Conservation (phyloP, 1,140 invertebrate genomes). For the Wasmannia auropunctata region DNA sequence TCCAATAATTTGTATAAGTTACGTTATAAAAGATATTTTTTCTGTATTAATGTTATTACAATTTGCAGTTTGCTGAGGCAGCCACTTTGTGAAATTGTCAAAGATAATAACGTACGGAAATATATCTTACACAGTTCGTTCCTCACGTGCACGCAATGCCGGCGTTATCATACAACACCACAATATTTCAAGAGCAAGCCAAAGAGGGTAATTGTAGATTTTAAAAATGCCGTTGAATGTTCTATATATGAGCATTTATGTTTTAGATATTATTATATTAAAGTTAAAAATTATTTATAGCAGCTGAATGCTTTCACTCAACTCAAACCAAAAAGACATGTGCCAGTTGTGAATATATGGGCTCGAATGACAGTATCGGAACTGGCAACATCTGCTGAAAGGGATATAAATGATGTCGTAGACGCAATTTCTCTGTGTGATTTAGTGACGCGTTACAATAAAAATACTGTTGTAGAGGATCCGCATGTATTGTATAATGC, state of each 20-base stretch:
- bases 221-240: neutral
- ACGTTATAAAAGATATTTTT: neutral
- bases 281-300: conserved; percentile 31
- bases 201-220: conserved; percentile 46
- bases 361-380: conserved; percentile 91
- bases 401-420: conserved; percentile 88
- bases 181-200: conserved; percentile 64
- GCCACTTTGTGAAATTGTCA: neutral
- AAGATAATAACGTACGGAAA: conserved; percentile 35
- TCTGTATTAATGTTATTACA: conserved; percentile 11
- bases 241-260: neutral
- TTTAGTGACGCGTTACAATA: conserved; percentile 82
- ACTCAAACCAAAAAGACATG: conserved; percentile 73
- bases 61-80: conserved; percentile 56
- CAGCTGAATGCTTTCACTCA: neutral
- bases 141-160: conserved; percentile 61
- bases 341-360: conserved; percentile 89
- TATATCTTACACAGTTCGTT: conserved; percentile 18
- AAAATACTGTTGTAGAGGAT: conserved; percentile 84
- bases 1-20: too few species aligned
- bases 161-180: conserved; percentile 72
- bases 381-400: conserved; percentile 87
- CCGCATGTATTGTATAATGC: conserved; percentile 87
- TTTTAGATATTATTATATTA: conserved; percentile 37
- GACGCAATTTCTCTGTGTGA: conserved; percentile 88